Evolutionary conservation across 2,888 invertebrate genomes (phyloP), one percentile per base, ranked within the genome.

Genomic region (Tyria jacobaeae): DNA sequence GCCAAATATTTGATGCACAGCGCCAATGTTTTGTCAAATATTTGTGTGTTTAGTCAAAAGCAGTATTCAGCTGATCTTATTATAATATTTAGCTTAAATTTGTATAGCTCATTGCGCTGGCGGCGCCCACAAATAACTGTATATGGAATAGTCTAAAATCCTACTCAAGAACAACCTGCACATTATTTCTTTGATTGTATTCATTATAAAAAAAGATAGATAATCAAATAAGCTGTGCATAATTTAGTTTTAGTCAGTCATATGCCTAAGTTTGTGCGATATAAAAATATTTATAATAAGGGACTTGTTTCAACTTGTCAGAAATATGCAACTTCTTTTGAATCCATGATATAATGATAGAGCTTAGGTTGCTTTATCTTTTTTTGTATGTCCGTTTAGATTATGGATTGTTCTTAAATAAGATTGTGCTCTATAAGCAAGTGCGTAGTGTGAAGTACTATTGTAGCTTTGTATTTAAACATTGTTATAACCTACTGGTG

Each of bases 41-140:
- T 75, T 80, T 71, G 79, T 67, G 75, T 76, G 70, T 76, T 79
- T 80, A 80, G 75, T 80, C 76, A 77, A 70, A 70, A 60, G 51
- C 71, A 71, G 79, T 80, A 79, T 78, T 81, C 67, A 73, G 71
- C 73, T 77, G 70, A 68, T 77, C 60, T 75, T 76, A 60, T 64
- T 59, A n/a, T n/a, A 58, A 66, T 71, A 52, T 71, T 60, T 78
- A 82, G 76, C 70, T 78, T 82, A 70, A 64, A 71, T 71, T 55
- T 74, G 60, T 76, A 64, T 79, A 73, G 66, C 66, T 70, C 68
- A 68, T 64, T 75, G 27, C 27, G 24, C 34, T 64, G 71, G 68
- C 61, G 62, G 62, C 70, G 68, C 64, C 68, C 76, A 66, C 75
- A 57, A 41, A 55, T 77, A 24, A 48, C 50, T 62, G 68, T 58